phyloP scores from a whole-genome alignment of 2,888 invertebrate species.

The Chrysodeixis includens region DNA sequence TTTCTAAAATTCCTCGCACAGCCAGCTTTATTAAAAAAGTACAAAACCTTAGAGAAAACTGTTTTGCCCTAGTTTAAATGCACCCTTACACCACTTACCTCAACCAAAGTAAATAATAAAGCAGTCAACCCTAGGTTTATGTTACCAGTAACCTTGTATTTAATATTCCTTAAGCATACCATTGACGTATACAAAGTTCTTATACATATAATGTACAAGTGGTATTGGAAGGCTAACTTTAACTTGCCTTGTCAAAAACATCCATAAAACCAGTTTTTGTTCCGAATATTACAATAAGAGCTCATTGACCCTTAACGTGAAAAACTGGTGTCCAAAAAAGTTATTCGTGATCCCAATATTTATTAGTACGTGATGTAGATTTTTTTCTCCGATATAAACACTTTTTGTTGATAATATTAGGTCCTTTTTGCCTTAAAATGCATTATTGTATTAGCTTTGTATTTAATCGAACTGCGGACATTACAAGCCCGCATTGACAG shows the following conservation, averaged over 20 bases:
- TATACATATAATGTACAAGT: conserved; percentile 8
- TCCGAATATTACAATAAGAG: conserved; percentile 23
- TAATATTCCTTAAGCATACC: conserved; percentile 40
- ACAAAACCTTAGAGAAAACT: neutral
- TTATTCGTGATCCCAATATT: neutral
- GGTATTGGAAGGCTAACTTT: conserved; percentile 8
- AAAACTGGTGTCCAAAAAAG: conserved; percentile 12
- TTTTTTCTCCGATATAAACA: neutral
- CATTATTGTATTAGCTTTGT: neutral
- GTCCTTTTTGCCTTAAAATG: neutral
- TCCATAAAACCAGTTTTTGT: conserved; percentile 33
- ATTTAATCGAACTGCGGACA: neutral
- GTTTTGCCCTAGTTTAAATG: neutral
- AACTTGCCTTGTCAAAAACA: conserved; percentile 9
- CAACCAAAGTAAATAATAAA: neutral
- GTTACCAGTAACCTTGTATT: conserved; percentile 34
- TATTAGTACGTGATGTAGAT: conserved; percentile 5
- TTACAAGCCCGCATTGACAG: neutral
- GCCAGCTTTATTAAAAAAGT: no score
- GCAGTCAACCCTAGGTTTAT: conserved; percentile 26
- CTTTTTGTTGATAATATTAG: neutral
- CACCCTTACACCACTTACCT: neutral
- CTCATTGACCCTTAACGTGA: conserved; percentile 30
- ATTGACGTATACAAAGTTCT: conserved; percentile 30
- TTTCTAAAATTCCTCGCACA: no score